Conservation (phyloP, 2,888 invertebrate genomes). For the Athetis lepigone region DNA sequence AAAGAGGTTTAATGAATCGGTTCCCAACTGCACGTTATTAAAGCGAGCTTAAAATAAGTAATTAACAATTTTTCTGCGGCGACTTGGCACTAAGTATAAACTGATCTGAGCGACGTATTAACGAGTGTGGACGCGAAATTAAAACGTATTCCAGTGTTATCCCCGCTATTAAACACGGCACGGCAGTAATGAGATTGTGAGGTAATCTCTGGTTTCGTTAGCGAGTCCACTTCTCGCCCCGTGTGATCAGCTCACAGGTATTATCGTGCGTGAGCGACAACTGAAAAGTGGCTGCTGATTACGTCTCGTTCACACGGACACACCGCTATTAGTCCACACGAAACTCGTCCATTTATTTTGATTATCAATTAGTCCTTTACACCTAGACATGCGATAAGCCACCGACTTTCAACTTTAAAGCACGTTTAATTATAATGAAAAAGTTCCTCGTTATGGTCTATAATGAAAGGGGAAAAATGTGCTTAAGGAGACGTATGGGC, state of each 20-base stretch:
- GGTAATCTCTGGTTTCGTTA: conserved; percentile 82
- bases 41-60: conserved; percentile 53
- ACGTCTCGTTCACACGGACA: conserved; percentile 78
- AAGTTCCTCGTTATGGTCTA: conserved; percentile 75
- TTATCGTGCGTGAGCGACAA: conserved; percentile 82
- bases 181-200: conserved; percentile 80
- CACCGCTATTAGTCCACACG: conserved; percentile 77
- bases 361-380: conserved; percentile 87
- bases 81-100: conserved; percentile 60
- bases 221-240: conserved; percentile 68
- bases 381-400: conserved; percentile 81
- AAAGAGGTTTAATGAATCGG: not conserved
- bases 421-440: conserved; percentile 85
- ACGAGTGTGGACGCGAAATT: conserved; percentile 71
- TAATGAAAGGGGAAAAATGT: conserved; percentile 80
- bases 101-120: conserved; percentile 66
- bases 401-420: conserved; percentile 81
- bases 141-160: conserved; percentile 77
- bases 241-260: conserved; percentile 69
- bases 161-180: conserved; percentile 73
- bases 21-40: conserved; percentile 15
- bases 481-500: conserved; percentile 67
- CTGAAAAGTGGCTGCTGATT: conserved; percentile 86
- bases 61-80: conserved; percentile 58
- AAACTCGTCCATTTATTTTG: conserved; percentile 80